Base-by-base conservation (phyloP, 2,888 invertebrate genomes). In the Thereva nobilitata region DNA sequence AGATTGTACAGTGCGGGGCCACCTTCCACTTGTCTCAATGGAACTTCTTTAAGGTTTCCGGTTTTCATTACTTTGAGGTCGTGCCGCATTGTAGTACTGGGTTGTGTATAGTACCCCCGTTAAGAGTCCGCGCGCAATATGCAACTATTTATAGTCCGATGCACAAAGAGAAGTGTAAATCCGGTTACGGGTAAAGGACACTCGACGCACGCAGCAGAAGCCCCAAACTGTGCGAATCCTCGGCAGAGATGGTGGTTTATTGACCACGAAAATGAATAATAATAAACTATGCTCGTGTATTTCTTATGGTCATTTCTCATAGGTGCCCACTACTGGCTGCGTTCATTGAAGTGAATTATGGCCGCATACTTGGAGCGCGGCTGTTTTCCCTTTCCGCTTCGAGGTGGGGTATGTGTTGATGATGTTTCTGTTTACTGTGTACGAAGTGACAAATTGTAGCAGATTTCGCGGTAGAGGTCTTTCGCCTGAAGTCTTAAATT, bases 1-100 rank as follows among this genome's bases (percentile, higher is more conserved):
- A 53, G 40, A 50, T 23, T 50, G 50, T 9, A 9, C 34, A 34
- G 50, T 53, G 9, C 38, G 53, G 38, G 8, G 10, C 37, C 53
- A 12, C 38, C 53, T 37, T 53, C 53, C 53, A 53, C 53, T 53
- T 53, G 53, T 53, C 37, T 53, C 53, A 53, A 53, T 53, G 53
- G 38, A 53, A 53, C 8, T 23, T 40, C 40, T 38, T n/a, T 23
- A 23, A 5, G n/a, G 38, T 53, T 53, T 53, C 53, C 53, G 53
- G 53, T 38, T 53, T 53, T 53, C 38, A 40, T 53, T 53, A 40
- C n/a, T 53, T 7, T 38, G 53, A 53, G 53, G 53, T 40, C 53
- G 53, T 53, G 23, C 53, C 35, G 23, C 23, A 23, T 23, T 23
- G 23, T 23, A 23, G 23, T 23, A 23, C 23, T 23, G 23, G 23